These are phyloP conservation scores for Mallotus villosus DNA, from an alignment of 2,797 vertebrate genomes.

Conservation along the genomic window DNA sequence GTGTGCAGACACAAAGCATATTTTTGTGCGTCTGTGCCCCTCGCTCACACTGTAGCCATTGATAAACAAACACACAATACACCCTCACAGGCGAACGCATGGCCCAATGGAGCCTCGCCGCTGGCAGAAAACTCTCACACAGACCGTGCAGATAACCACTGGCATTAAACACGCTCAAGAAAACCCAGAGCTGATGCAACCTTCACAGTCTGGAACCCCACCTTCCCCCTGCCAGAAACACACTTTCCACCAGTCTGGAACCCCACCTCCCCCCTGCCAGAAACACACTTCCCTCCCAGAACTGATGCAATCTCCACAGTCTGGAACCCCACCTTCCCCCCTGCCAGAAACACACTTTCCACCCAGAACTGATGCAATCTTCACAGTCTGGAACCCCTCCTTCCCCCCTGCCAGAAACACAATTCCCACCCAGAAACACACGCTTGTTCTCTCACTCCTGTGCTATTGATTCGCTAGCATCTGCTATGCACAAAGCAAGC, in stretches of 20 bases:
- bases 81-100: conserved; percentile 59
- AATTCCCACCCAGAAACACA: not conserved
- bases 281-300: not conserved
- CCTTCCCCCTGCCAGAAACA: not conserved
- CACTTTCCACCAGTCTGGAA: not conserved
- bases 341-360: not conserved
- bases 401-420: not conserved
- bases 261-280: too few species aligned
- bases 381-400: not conserved
- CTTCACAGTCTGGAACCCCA: not conserved
- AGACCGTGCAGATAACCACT: conserved; percentile 59
- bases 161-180: not conserved
- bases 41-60: conserved; percentile 64
- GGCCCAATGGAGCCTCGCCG: conserved; percentile 40
- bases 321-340: not conserved
- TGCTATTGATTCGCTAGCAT: conserved; percentile 29
- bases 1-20: not conserved
- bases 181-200: not conserved
- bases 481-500: conserved; percentile 20
- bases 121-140: conserved; percentile 37
- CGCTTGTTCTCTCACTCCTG: conserved; percentile 40
- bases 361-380: not conserved
- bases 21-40: conserved; percentile 24
- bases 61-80: conserved; percentile 61
- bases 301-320: not conserved